Conservation (phyloP, 2,113 vertebrate genomes). For the Plotosus lineatus region DNA sequence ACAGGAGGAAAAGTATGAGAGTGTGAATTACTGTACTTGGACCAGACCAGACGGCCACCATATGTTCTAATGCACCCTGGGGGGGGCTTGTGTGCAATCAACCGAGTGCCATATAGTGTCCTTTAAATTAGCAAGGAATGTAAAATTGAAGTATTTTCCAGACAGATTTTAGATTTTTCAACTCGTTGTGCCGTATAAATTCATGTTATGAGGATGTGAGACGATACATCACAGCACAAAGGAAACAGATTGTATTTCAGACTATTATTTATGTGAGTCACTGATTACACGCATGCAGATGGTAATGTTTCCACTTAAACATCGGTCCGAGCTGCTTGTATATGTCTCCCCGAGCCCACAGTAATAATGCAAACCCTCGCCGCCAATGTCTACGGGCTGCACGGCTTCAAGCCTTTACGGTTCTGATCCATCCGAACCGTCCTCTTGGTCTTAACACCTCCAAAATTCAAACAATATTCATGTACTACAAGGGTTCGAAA, state of each 20-base stretch:
- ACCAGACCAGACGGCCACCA: too few relatives aligned
- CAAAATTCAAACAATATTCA: neutral
- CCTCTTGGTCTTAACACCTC: neutral
- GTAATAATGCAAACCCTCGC: too few relatives aligned
- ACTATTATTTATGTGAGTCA: conserved; percentile 16
- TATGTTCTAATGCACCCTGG: too few relatives aligned
- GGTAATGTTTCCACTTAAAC: conserved; percentile 46
- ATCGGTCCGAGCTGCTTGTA: conserved; percentile 41
- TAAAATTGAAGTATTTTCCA: neutral
- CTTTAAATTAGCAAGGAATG: neutral
- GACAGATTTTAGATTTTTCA: neutral
- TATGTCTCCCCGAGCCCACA: conserved; percentile 24
- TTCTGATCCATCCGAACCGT: neutral
- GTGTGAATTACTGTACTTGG: too few relatives aligned
- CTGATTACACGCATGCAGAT: conserved; percentile 21
- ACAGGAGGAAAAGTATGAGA: too few relatives aligned
- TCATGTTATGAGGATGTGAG: neutral
- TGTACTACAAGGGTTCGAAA: neutral
- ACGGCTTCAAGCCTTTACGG: neutral
- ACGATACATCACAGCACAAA: neutral
- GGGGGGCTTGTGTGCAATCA: too few relatives aligned
- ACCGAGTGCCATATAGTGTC: too few relatives aligned
- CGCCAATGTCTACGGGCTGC: neutral
- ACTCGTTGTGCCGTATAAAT: neutral
- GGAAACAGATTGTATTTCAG: conserved; percentile 3